Conservation (phyloP, 2,113 vertebrate species). For the Euleptes europaea region DNA sequence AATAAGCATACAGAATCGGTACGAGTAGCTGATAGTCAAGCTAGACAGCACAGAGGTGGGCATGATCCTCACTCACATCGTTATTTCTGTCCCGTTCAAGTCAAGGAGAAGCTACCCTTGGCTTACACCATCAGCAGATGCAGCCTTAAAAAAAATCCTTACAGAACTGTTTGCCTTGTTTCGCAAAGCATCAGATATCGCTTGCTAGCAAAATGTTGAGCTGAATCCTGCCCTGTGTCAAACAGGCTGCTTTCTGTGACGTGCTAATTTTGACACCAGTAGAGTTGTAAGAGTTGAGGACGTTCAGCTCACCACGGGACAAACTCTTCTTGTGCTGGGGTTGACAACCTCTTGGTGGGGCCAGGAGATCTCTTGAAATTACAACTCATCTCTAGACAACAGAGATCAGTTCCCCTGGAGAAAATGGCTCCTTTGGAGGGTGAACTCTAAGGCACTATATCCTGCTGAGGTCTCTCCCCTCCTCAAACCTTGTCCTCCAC, state of each 20-base stretch:
- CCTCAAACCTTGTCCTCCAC: too few relatives aligned
- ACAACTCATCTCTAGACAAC: too few relatives aligned
- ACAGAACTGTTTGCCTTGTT: slow-evolving; percentile 3
- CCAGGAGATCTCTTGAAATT: too few relatives aligned
- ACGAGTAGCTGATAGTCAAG: slow-evolving; percentile 28
- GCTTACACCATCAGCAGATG: background rate
- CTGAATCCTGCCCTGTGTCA: background rate
- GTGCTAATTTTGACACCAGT: background rate
- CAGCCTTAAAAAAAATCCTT: background rate
- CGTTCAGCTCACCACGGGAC: background rate
- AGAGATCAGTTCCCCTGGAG: too few relatives aligned
- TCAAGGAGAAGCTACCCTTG: background rate
- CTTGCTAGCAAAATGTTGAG: accelerated
- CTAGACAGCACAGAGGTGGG: slow-evolving; percentile 16
- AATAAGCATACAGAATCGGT: slow-evolving; percentile 59
- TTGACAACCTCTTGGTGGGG: too few relatives aligned
- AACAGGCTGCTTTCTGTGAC: accelerated
- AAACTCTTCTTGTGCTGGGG: background rate
- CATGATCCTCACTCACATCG: background rate
- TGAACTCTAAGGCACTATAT: too few relatives aligned
- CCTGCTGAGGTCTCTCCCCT: too few relatives aligned
- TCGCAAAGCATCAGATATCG: slow-evolving; percentile 13
- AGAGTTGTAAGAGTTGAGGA: background rate
- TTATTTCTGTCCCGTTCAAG: background rate
- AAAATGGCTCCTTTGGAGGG: too few relatives aligned